Evolutionary conservation across 1,140 invertebrate genomes (phyloP).

Genomic region (Pseudomyrmex dendroicus): DNA sequence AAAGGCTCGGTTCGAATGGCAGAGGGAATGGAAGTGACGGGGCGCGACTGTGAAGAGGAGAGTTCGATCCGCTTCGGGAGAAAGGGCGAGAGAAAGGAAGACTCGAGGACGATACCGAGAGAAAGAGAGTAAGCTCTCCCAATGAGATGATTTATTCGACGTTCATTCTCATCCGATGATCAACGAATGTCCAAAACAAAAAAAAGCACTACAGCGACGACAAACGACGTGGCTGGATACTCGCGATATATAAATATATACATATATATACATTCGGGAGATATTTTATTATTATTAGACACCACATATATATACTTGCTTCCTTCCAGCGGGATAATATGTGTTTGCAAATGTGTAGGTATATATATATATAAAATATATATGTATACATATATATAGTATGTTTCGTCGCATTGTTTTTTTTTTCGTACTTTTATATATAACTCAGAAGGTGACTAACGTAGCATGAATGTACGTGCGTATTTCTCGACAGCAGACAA

Average conservation of each 20-base stretch:
- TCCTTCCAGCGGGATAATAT: constrained; percentile 61
- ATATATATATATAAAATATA: constrained; percentile 20
- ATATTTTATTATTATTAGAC: constrained; percentile 72
- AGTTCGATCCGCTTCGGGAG: not conserved
- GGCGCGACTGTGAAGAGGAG: not conserved
- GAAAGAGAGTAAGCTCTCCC: not conserved
- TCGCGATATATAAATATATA: constrained; percentile 25
- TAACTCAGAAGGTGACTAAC: constrained; percentile 60
- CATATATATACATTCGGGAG: constrained; percentile 16
- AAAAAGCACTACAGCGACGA: constrained; percentile 36
- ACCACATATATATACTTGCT: constrained; percentile 51
- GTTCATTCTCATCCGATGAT: constrained; percentile 49
- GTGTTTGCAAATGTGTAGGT: constrained; percentile 67
- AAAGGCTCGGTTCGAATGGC: constrained; percentile 30
- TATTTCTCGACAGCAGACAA: constrained; percentile 55
- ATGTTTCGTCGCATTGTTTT: constrained; percentile 57
- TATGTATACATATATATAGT: constrained; percentile 30
- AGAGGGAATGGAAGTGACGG: constrained; percentile 48
- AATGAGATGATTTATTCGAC: constrained; percentile 19
- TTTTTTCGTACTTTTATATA: constrained; percentile 70
- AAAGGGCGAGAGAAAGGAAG: constrained; percentile 12
- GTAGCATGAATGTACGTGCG: constrained; percentile 61
- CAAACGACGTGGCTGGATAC: constrained; percentile 25
- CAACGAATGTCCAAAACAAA: constrained; percentile 50
- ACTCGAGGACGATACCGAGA: not conserved